Conservation (phyloP, 2,113 vertebrate species). For the Callipepla californica region DNA sequence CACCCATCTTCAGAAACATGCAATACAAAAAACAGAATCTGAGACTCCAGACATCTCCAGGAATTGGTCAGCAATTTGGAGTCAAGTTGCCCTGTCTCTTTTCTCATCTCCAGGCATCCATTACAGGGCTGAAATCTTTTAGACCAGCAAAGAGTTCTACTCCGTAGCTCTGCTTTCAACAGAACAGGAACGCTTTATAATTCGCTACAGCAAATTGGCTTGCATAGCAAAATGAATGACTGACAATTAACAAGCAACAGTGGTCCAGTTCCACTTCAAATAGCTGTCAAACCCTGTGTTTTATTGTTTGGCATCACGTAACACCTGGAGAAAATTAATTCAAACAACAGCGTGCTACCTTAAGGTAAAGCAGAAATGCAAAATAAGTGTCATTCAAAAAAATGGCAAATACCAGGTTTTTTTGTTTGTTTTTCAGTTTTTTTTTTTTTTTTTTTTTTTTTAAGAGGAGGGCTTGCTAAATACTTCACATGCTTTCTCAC, state of each 20-base stretch:
- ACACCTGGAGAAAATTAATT: neutral
- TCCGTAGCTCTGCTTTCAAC: neutral
- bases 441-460: too few relatives aligned
- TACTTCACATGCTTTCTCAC: too few relatives aligned
- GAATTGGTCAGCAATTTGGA: neutral
- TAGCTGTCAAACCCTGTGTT: neutral
- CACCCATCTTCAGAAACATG: too few relatives aligned
- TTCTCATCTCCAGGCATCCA: neutral
- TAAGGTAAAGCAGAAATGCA: neutral
- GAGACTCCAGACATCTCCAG: neutral
- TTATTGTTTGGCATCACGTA: neutral
- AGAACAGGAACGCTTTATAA: neutral
- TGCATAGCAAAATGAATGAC: neutral
- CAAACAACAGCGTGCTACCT: neutral
- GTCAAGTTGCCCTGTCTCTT: neutral
- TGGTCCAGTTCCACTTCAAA: neutral
- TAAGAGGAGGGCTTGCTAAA: too few relatives aligned
- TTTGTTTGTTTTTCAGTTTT: too few relatives aligned
- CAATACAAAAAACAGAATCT: too few relatives aligned
- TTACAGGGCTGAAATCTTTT: neutral
- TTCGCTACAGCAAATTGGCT: neutral
- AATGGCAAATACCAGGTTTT: neutral
- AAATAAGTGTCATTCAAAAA: neutral
- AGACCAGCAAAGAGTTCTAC: neutral
- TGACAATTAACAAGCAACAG: neutral